Evolutionary conservation across 64 coral and sea anemone species (phyloP).

Genomic region (Montipora sp.): DNA sequence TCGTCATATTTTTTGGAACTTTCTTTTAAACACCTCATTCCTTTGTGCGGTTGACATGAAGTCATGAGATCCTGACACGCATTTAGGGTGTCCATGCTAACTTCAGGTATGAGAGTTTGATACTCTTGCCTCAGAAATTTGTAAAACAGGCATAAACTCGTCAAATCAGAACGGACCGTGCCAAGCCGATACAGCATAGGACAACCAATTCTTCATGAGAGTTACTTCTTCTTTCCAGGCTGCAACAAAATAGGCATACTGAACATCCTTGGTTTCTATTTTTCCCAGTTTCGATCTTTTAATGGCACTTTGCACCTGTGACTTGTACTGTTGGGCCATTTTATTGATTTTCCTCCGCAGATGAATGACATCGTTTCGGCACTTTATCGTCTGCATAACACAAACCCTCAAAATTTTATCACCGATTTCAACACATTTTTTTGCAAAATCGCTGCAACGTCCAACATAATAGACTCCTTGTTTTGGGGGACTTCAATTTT

Average conservation of each 20-base stretch:
- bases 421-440: too few species aligned
- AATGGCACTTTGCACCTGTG: neutral
- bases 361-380: too few species aligned
- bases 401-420: too few species aligned
- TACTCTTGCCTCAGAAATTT: conserved; percentile 38
- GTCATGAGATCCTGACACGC: conserved; percentile 25
- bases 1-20: conserved; percentile 28
- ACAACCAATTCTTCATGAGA: conserved; percentile 11
- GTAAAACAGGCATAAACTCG: conserved; percentile 37
- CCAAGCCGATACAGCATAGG: conserved; percentile 26
- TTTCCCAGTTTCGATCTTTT: neutral
- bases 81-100: neutral
- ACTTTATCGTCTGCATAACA: too few species aligned
- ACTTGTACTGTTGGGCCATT: conserved; percentile 29
- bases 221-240: conserved; percentile 10
- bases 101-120: neutral
- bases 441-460: too few species aligned
- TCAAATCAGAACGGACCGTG: conserved; percentile 34
- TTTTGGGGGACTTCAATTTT: too few species aligned
- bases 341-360: neutral
- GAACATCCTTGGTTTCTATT: neutral
- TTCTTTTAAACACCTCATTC: conserved; percentile 35
- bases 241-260: neutral
- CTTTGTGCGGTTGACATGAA: conserved; percentile 43
- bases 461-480: too few species aligned